These are phyloP conservation scores for Geodia barretti DNA, from an alignment of 37 sponge, comb jelly and placozoan species.

Conservation along the genomic window DNA sequence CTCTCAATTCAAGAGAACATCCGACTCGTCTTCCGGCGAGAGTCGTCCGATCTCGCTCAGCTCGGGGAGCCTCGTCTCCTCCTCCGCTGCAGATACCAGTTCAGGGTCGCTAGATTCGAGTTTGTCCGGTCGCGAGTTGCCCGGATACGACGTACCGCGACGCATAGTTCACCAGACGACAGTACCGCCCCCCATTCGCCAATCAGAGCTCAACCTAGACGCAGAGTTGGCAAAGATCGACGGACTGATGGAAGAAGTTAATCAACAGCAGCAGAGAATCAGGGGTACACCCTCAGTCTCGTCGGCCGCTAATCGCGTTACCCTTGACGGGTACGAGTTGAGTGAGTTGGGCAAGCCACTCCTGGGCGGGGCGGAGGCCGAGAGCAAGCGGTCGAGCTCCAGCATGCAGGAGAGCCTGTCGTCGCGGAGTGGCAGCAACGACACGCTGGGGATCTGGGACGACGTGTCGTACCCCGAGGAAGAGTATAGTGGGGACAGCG, in stretches of 20 bases:
- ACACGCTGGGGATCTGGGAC: slow-evolving; percentile 69
- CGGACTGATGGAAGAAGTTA: slow-evolving; percentile 27
- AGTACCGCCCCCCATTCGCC: neutral
- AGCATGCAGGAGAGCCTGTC: slow-evolving; percentile 6
- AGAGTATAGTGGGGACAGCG: slow-evolving; percentile 12
- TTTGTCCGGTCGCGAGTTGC: slow-evolving; percentile 13
- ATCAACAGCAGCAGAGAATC: neutral
- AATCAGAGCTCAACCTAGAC: slow-evolving; percentile 7
- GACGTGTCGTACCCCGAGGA: slow-evolving; percentile 34
- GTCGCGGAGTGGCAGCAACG: slow-evolving; percentile 29
- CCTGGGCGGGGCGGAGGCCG: neutral
- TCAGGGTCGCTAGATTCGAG: slow-evolving; percentile 28
- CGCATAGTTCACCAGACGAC: neutral
- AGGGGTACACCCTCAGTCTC: neutral
- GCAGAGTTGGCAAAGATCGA: slow-evolving; percentile 22
- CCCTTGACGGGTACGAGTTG: neutral
- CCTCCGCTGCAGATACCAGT: slow-evolving; percentile 52
- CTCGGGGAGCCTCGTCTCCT: slow-evolving; percentile 29
- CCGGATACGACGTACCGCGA: neutral
- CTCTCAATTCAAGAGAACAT: neutral
- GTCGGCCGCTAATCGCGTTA: neutral
- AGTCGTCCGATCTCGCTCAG: slow-evolving; percentile 43
- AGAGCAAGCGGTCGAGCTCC: slow-evolving; percentile 1
- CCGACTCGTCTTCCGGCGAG: slow-evolving; percentile 12
- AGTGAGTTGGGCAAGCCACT: neutral